Evolutionary conservation across 2,888 invertebrate species (phyloP), one percentile per base, ranked within the genome.

Genomic region (Autographa gamma): DNA sequence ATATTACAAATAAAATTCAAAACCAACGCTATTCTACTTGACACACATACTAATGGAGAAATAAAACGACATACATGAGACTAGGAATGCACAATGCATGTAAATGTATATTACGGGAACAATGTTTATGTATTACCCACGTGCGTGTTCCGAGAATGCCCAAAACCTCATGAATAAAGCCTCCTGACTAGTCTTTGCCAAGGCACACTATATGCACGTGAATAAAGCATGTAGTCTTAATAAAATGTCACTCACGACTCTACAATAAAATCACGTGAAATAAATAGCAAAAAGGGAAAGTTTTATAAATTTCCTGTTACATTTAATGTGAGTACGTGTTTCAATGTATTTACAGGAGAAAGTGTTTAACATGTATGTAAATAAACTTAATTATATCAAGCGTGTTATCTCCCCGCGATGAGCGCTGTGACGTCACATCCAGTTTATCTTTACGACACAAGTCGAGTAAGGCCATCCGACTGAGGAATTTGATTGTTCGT

Each of bases 401-500:
- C 66, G 60, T 63, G 63, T 77, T 82, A 79, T 83, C 82, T 59
- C n/a, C 48, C 48, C 58, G 56, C 61, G 54, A 56, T 56, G 54
- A 25, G 54, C n/a, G 60, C 43, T n/a, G 38, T 52, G 60, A 61
- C 68, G 65, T 73, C 73, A 77, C 69, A 32, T 34, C 69, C 66
- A 0, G 19, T 25, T 19, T 77, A 73, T 83, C 72, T 83, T 63
- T 63, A 74, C 60, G 56, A 73, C 31, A 59, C 60, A 38, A n/a
- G 54, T 14, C 65, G 66, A 52, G 70, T 73, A 78, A 83, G 82
- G 84, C 69, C 77, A 73, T 69, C 25, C 43, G 31, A 75, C 56
- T 74, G 67, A 13, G 67, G 67, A 68, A 75, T 81, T 74, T 79
- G 78, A 82, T 81, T 79, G 77, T 73, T 81, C 79, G 76, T 73